Evolutionary conservation across 2,797 vertebrate genomes (phyloP), one percentile per base, ranked within the genome.

Genomic region (Carduelis carduelis): DNA sequence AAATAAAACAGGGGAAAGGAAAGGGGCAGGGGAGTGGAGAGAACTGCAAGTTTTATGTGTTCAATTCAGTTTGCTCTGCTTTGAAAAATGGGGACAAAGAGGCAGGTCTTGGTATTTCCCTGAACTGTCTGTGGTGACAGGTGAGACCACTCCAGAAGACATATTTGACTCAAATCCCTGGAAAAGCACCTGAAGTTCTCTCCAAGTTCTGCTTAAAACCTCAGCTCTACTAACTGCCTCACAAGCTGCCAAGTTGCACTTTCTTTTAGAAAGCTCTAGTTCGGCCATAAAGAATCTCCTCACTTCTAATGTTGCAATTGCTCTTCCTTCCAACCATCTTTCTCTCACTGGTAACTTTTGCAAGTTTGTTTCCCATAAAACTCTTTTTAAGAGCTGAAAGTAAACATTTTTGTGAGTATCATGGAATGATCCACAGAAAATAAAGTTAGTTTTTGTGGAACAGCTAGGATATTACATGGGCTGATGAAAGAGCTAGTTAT

Each of bases 91-190:
- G 24, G 21, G 39, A 64, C 53, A 69, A 56, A 83, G 46, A 66
- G 32, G 60, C 50, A 79, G 30, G 4, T 23, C 53, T 91, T 16
- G 14, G 43, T 52, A 43, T 66, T 96, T 88, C 79, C 55, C 66
- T 72, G 46, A 78, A 50, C 57, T 61, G 20, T 68, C 78, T 76
- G 56, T 69, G 87, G 35, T 94, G 88, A 91, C 91, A 93, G 79
- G 87, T 81, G 55, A 96, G 94, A 86, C 87, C 55, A 34, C 60
- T 86, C 69, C 79, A 93, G 69, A 52, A 81, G 59, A 88, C 77
- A 88, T 86, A 86, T 69, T 93, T 90, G 72, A 94, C 57, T 91
- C 69, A 69, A 74, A 81, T 71, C 14, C 80, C 61, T 84, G 92
- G 92, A 96, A 94, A 76, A 86, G 30, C 49, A 88, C 69, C 32